These are phyloP conservation scores for Phyllopteryx taeniolatus DNA, from an alignment of 2,113 vertebrate species.

Conservation along the genomic window DNA sequence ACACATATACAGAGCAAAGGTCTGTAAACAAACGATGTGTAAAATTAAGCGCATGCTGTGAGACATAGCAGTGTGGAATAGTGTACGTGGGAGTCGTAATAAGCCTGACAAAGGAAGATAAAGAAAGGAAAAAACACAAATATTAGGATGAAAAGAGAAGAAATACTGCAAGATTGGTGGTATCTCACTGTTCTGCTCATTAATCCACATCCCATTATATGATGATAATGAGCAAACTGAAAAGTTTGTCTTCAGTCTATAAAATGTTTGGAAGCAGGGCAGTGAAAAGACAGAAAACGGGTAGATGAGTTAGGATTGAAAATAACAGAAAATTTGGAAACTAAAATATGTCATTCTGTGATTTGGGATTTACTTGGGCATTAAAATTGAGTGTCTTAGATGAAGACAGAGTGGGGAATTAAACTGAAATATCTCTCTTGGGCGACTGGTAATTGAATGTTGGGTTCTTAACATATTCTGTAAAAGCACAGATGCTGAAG, in stretches of 20 bases:
- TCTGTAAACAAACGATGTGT: slow-evolving; percentile 6
- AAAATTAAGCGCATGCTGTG: slow-evolving; percentile 16
- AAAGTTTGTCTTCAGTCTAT: slow-evolving; percentile 46
- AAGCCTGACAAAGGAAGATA: slow-evolving; percentile 22
- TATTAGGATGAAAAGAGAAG: slow-evolving; percentile 3
- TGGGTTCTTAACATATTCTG: slow-evolving; percentile 20
- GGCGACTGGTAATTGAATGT: slow-evolving; percentile 54
- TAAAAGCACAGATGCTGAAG: slow-evolving; percentile 5
- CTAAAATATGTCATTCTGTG: slow-evolving; percentile 36
- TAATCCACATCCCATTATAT: slow-evolving; percentile 69
- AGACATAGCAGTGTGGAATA: slow-evolving; percentile 41
- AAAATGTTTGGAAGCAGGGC: slow-evolving; percentile 30
- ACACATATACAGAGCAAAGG: not conserved
- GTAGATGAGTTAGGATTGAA: slow-evolving; percentile 15
- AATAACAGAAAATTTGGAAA: slow-evolving; percentile 17
- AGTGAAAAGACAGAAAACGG: not conserved
- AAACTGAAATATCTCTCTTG: slow-evolving; percentile 49
- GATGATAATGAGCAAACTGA: slow-evolving; percentile 72
- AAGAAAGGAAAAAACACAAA: not conserved
- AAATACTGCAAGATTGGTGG: slow-evolving; percentile 17
- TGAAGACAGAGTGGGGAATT: slow-evolving; percentile 51
- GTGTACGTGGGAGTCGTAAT: slow-evolving; percentile 27
- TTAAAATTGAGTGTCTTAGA: slow-evolving; percentile 41
- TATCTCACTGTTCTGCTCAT: slow-evolving; percentile 35
- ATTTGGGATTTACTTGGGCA: slow-evolving; percentile 50